phyloP scores from a whole-genome alignment of 2,888 invertebrate genomes.

The Catocala sponsa region DNA sequence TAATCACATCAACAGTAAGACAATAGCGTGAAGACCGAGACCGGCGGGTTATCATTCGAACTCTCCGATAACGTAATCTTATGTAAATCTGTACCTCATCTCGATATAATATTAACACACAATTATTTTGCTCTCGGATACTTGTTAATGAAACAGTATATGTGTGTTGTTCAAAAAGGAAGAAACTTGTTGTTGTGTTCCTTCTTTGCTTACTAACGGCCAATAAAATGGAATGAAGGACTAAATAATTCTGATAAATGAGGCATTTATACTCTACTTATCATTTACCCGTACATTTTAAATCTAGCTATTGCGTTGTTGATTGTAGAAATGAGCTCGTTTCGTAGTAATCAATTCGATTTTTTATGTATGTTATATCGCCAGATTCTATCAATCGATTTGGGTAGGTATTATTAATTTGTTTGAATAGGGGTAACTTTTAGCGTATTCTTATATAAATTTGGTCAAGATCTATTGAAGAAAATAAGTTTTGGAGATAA shows the following conservation, averaged over 20 bases:
- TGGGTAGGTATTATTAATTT: no score
- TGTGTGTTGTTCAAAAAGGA: no score
- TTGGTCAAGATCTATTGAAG: no score
- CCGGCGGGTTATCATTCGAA: conserved; percentile 34
- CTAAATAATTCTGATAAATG: conserved; percentile 8
- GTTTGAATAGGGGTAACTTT: no score
- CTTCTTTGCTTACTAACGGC: background rate
- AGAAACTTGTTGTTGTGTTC: background rate
- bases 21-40: conserved; percentile 19
- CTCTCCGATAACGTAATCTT: conserved; percentile 40
- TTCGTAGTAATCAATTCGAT: background rate
- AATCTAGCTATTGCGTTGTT: background rate
- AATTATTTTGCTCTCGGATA: no score
- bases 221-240: conserved; percentile 6
- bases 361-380: background rate
- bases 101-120: background rate
- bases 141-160: no score
- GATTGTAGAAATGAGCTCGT: background rate
- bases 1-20: conserved; percentile 10
- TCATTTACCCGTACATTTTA: background rate
- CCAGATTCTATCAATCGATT: no score
- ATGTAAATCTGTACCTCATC: conserved; percentile 38
- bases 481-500: no score
- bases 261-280: background rate
- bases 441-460: no score